A percentile compares a stretch with the other conserved stretches of the same genome.
Conservation (phyloP, 2,113 vertebrate species). For the Cyanistes caeruleus region DNA sequence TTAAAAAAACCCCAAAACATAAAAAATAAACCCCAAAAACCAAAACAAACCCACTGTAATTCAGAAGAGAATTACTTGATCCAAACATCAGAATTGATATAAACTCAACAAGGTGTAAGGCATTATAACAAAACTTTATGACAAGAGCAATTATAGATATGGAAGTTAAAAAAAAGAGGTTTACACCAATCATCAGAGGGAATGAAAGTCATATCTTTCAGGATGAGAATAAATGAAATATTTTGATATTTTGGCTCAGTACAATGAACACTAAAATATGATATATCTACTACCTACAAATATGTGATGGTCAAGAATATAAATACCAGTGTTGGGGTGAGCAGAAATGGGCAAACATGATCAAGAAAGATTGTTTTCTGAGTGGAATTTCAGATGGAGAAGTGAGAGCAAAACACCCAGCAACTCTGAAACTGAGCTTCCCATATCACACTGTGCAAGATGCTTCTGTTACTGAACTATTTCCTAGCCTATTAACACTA, state of each 20-base stretch:
- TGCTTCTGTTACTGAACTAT: background rate
- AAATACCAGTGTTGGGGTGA: background rate
- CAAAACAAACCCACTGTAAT: background rate
- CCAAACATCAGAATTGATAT: background rate
- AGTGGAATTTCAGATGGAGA: background rate
- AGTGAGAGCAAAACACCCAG: background rate
- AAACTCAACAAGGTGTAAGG: background rate
- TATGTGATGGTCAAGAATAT: background rate
- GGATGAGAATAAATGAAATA: background rate
- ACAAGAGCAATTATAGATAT: background rate
- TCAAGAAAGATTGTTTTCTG: background rate
- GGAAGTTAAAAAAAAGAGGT: background rate
- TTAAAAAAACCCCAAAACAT: too few species aligned
- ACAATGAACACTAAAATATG: background rate
- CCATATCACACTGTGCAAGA: background rate
- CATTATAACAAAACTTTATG: background rate
- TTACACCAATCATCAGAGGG: background rate
- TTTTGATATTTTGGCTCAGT: background rate
- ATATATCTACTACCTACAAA: background rate
- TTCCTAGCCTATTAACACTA: background rate
- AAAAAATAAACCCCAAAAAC: too few species aligned
- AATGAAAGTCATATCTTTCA: background rate
- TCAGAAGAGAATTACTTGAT: background rate
- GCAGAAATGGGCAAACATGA: background rate
- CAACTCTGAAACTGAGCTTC: background rate